Base-by-base conservation (phyloP, 2,888 invertebrate genomes). In the Eristalinus aeneus region DNA sequence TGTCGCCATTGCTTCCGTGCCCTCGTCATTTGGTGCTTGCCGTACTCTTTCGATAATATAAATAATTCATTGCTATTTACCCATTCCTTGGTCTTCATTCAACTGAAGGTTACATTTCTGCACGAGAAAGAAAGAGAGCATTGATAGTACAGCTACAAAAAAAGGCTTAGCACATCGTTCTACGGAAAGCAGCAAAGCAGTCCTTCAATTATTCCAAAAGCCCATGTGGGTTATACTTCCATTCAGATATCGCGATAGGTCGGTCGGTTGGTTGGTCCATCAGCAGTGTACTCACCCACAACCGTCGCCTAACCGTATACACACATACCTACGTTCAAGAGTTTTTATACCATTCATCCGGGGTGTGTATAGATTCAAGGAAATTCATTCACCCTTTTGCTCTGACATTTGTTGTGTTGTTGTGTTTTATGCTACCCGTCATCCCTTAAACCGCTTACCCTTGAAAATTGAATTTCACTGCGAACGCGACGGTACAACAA, bases 361-460 rank as follows among this genome's bases (percentile, higher is more conserved):
- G 61, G 39, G 63, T n/a, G 53, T n/a, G 53, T 71, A 77, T 65
- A 65, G 69, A 58, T 77, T 87, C 78, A 87, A 85, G 77, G 82
- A 77, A 88, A 85, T 88, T 88, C 88, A 87, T 87, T 88, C 87
- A 88, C 80, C 88, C 87, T 79, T 87, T 58, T 20, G 46, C 68
- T 46, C 46, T 46, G 16, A 16, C 46, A 16, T 46, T 46, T 46
- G 58, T 20, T 27, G 32, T 31, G 10, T 63, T 36, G 36, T 63
- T 63, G 68, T 56, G 56, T 36, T 56, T 23, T 27, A 27, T 84
- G 32, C 56, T 46, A 58, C 69, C 71, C 36, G 61, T 76, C 76
- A 85, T 85, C 76, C 85, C 77, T 86, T 71, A 69, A 73, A 72
- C 34, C 61, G 73, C 60, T 78, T 88, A 88, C 88, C 88, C 88